A percentile compares a stretch with the other conserved stretches of the same genome.
phyloP scores from a whole-genome alignment of 2,797 vertebrate genomes.

The Enoplosus armatus region DNA sequence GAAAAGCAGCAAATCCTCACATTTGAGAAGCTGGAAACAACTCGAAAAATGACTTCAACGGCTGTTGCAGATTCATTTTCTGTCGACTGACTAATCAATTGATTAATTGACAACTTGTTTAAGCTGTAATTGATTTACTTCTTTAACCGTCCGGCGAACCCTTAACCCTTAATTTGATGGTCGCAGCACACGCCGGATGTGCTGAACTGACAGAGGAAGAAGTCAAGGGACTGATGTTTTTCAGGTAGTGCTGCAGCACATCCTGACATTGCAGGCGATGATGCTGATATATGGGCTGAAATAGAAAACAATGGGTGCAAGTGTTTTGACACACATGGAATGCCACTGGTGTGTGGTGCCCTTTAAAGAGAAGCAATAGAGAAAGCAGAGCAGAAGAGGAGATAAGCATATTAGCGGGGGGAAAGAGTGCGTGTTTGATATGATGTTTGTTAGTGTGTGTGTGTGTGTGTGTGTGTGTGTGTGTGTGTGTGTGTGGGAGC shows the following conservation, averaged over 20 bases:
- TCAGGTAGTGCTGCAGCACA: not conserved
- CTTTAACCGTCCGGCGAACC: not conserved
- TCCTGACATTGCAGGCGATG: not conserved
- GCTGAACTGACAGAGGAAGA: not conserved
- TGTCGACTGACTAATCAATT: not conserved
- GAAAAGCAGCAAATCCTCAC: not conserved
- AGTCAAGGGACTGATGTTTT: not conserved
- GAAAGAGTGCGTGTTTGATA: not conserved
- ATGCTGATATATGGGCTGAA: not conserved
- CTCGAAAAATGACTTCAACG: not conserved
- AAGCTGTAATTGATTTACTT: not conserved
- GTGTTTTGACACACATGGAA: not conserved
- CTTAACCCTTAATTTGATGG: not conserved
- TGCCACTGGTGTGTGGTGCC: slow-evolving; percentile 2
- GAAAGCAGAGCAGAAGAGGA: not conserved
- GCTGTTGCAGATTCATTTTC: not conserved
- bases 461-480: not conserved
- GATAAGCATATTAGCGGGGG: slow-evolving; percentile 21
- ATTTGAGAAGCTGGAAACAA: not conserved
- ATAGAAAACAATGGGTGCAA: not conserved
- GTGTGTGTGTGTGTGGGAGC: not conserved
- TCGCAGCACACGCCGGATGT: rapidly evolving
- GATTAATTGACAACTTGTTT: not conserved
- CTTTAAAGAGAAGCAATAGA: slow-evolving; percentile 41
- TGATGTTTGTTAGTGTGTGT: too few species aligned